Evolutionary conservation across 2,797 vertebrate genomes (phyloP), one percentile per base, ranked within the genome.

Genomic region (Champsocephalus esox): DNA sequence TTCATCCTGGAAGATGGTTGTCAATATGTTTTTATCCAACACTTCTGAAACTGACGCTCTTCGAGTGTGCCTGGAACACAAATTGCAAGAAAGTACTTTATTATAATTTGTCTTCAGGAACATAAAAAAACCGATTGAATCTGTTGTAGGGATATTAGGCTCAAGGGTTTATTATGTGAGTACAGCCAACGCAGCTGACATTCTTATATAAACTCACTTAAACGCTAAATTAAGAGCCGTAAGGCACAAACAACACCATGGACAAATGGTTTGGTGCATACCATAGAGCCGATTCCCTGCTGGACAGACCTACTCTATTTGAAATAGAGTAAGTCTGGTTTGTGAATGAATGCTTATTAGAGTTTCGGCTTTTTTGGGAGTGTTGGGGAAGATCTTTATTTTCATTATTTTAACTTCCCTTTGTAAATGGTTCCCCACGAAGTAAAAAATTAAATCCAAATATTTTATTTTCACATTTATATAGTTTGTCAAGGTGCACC

Each of bases 1-100:
- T 92, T 91, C 89, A 92, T 92, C 70, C 58, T 88, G 77, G 43
- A 19, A n/a, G 69, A 65, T 62, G 24, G 41, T 63, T 52, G 45
- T 64, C 28, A 64, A 17, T 46, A 9, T 66, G 68, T 28, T 49
- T 32, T 62, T 71, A 69, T 86, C 78, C 77, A 74, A 76, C 14
- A 2, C 62, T 46, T 45, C 28, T 54, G 19, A 41, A 41, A 14
- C 45, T 64, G 63, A 74, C 82, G 58, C 43, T 79, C 67, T 73
- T 61, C 57, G 19, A 61, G 49, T 46, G 16, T 12, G 38, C 72
- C 88, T 90, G 73, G 17, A 83, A 89, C 28, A 79, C 17, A 75
- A 57, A 80, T 38, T 12, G 3, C n/a, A 71, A 68, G 44, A 72
- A 28, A 46, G 44, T 12, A 54, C 10, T 64, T 34, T 56, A 9